These are phyloP conservation scores for Agelas oroides DNA, from an alignment of 37 sponge, comb jelly and placozoan species.

Conservation along the genomic window DNA sequence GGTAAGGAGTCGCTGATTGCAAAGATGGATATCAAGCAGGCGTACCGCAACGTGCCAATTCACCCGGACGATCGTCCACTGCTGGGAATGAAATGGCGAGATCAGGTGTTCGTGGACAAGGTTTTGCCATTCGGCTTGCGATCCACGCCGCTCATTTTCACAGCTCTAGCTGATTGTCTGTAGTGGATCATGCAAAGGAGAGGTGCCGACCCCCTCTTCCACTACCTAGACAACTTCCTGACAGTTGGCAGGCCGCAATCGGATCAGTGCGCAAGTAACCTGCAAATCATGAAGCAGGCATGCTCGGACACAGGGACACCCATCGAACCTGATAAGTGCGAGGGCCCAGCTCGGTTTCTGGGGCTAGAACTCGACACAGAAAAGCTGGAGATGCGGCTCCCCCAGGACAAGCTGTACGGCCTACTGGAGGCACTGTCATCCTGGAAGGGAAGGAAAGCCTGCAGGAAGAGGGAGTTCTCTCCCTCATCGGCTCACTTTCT, in stretches of 20 bases:
- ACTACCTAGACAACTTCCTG: slow-evolving; percentile 45
- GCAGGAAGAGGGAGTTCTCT: slow-evolving; percentile 38
- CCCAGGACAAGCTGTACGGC: slow-evolving; percentile 21
- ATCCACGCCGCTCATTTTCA: slow-evolving; percentile 35
- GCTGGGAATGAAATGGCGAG: slow-evolving; percentile 31
- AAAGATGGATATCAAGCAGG: slow-evolving; percentile 33
- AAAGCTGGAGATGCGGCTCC: slow-evolving; percentile 22
- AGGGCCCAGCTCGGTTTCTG: slow-evolving; percentile 19
- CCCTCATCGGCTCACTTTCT: slow-evolving; percentile 20
- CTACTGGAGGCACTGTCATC: neutral
- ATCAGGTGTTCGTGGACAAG: slow-evolving; percentile 1
- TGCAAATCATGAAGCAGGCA: neutral
- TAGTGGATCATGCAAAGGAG: slow-evolving; percentile 26
- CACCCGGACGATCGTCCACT: slow-evolving; percentile 15
- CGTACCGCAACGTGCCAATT: slow-evolving; percentile 35
- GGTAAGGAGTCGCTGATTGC: slow-evolving; percentile 22
- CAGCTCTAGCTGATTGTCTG: slow-evolving; percentile 15
- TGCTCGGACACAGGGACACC: slow-evolving; percentile 8
- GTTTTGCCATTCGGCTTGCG: slow-evolving; percentile 26
- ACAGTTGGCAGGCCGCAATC: neutral
- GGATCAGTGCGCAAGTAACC: neutral
- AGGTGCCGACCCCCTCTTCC: neutral
- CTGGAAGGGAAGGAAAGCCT: slow-evolving; percentile 13
- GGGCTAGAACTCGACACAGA: slow-evolving; percentile 16
- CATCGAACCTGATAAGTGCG: slow-evolving; percentile 17